A percentile compares a stretch with the other conserved stretches of the same genome.
These are phyloP conservation scores for Tinea pellionella DNA, from an alignment of 2,888 invertebrate species.

Conservation along the genomic window DNA sequence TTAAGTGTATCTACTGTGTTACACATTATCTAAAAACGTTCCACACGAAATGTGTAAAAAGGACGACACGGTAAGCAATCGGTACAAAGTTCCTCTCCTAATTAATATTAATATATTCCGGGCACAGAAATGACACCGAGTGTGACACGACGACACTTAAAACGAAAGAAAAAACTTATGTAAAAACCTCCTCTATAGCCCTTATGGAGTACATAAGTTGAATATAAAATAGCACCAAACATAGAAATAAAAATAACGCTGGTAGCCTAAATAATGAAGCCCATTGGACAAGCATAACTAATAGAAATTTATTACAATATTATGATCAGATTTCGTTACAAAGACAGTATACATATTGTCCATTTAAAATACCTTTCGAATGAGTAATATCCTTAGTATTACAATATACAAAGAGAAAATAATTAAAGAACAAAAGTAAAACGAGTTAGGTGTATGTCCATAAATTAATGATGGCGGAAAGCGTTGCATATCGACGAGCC, in stretches of 20 bases:
- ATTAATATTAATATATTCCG: slow-evolving; percentile 56
- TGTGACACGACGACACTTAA: slow-evolving; percentile 20
- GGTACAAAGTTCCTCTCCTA: slow-evolving; percentile 19
- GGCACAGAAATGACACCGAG: slow-evolving; percentile 36
- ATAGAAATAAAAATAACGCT: slow-evolving; percentile 8
- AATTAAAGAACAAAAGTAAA: slow-evolving; percentile 32
- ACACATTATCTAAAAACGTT: slow-evolving; percentile 1
- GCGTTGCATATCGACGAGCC: slow-evolving; percentile 61
- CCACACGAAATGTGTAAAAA: slow-evolving; percentile 3
- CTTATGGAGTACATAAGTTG: slow-evolving; percentile 38
- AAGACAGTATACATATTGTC: slow-evolving; percentile 8
- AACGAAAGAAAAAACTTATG: slow-evolving; percentile 31
- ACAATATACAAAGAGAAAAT: background rate
- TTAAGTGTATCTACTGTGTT: background rate
- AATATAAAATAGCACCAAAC: slow-evolving; percentile 46
- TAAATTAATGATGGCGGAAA: slow-evolving; percentile 66
- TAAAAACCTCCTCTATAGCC: slow-evolving; percentile 33
- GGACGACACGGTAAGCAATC: slow-evolving; percentile 8
- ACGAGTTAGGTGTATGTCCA: slow-evolving; percentile 34
- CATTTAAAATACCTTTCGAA: slow-evolving; percentile 5
- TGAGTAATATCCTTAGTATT: background rate
- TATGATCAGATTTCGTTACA: slow-evolving; percentile 29
- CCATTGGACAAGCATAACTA: slow-evolving; percentile 44
- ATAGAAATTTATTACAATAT: slow-evolving; percentile 44
- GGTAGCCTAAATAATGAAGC: slow-evolving; percentile 28